These are phyloP conservation scores for Dryobates pubescens DNA, from an alignment of 2,797 vertebrate species.

Conservation along the genomic window DNA sequence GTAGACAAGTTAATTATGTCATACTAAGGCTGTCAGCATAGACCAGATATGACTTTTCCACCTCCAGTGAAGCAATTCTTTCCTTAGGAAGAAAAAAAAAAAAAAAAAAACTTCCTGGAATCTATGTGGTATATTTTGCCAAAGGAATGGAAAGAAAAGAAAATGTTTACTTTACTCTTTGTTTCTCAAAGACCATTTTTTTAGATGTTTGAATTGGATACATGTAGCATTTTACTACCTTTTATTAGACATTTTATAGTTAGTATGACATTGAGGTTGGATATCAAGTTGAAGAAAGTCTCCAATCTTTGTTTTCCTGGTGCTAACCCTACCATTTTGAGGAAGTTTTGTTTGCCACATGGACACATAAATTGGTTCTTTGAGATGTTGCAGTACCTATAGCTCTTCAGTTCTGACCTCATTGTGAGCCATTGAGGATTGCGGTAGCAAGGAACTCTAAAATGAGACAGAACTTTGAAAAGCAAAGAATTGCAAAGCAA, in stretches of 20 bases:
- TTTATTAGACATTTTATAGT: neutral
- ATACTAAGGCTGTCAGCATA: neutral
- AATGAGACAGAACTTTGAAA: neutral
- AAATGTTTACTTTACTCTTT: neutral
- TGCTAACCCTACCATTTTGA: neutral
- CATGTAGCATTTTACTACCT: neutral
- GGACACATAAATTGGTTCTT: neutral
- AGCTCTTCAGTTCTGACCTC: neutral
- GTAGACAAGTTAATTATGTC: neutral
- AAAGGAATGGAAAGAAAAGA: neutral
- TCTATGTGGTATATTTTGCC: neutral
- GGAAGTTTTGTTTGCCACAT: neutral
- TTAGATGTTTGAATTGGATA: neutral
- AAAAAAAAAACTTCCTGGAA: neutral
- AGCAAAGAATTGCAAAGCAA: neutral
- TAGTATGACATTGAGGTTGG: neutral
- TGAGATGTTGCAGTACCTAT: neutral
- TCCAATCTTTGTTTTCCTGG: neutral
- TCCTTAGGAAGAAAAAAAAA: neutral
- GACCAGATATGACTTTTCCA: neutral
- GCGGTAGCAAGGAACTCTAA: neutral
- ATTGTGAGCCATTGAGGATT: neutral
- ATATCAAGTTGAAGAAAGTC: neutral
- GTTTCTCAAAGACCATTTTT: neutral
- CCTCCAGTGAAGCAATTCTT: neutral